phyloP scores from a whole-genome alignment of 2,113 vertebrate species.

The Amblyornis subalaris region DNA sequence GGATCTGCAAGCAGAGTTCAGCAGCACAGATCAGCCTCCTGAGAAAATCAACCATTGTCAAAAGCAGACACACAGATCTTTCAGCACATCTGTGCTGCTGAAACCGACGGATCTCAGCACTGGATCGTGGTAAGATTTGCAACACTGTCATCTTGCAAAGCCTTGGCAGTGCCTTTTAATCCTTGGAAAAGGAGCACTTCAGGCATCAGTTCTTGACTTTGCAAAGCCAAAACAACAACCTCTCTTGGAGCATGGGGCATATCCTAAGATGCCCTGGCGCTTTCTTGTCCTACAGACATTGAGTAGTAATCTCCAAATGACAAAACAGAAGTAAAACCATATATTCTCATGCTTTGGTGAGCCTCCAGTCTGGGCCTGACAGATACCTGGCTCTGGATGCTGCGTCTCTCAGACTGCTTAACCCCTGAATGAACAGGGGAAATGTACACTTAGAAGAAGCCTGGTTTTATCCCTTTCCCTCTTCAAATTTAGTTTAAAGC shows the following conservation, averaged over 20 bases:
- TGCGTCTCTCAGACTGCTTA: neutral
- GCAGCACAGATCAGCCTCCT: neutral
- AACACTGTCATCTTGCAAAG: conserved; percentile 20
- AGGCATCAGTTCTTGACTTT: neutral
- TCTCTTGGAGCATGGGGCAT: neutral
- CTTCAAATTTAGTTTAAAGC: neutral
- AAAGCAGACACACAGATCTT: neutral
- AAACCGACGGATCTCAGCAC: neutral
- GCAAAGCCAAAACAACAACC: conserved; percentile 10
- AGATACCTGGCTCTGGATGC: conserved; percentile 21
- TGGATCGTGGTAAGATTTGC: conserved; percentile 25
- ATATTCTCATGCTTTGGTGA: conserved; percentile 11
- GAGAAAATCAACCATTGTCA: neutral
- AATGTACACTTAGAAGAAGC: neutral
- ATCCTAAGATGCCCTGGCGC: conserved; percentile 27
- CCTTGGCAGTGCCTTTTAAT: conserved; percentile 30
- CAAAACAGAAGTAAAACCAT: conserved; percentile 39
- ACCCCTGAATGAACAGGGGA: neutral
- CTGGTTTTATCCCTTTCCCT: neutral
- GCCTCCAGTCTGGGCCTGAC: conserved; percentile 33
- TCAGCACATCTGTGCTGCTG: neutral
- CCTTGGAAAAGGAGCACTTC: conserved; percentile 13
- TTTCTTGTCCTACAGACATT: conserved; percentile 8
- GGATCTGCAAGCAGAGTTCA: neutral
- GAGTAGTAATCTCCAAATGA: conserved; percentile 26